Conservation (phyloP, 2,888 invertebrate species). For the Callinectes sapidus region DNA sequence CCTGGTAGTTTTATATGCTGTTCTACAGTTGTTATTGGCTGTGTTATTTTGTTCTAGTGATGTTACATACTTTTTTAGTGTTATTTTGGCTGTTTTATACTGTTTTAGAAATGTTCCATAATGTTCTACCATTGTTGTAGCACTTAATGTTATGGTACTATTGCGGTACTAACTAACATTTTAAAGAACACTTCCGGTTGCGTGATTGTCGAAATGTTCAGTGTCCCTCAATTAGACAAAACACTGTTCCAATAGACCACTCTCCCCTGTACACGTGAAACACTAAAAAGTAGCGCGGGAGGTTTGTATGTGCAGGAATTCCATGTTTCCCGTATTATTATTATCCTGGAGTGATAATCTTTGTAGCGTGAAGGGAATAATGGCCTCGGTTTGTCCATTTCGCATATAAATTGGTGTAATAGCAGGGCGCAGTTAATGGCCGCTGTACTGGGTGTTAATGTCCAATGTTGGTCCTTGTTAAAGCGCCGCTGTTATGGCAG, state of each 20-base stretch:
- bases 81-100: background rate
- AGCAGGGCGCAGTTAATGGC: background rate
- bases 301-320: background rate
- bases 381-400: background rate
- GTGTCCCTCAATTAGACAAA: background rate
- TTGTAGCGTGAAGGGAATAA: conserved; percentile 8
- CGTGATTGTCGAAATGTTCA: background rate
- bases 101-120: background rate
- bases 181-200: background rate
- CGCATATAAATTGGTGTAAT: conserved; percentile 14
- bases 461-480: background rate
- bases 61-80: too few relatives aligned
- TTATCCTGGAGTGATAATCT: conserved; percentile 28
- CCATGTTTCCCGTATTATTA: background rate
- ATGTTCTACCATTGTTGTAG: too few relatives aligned
- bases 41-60: too few relatives aligned
- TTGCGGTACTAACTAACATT: background rate
- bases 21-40: too few relatives aligned
- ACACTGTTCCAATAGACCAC: background rate
- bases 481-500: background rate
- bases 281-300: background rate
- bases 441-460: background rate
- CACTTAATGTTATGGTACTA: too few relatives aligned
- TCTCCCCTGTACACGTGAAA: background rate
- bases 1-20: too few relatives aligned